Conservation (phyloP, 1,140 invertebrate species). For the Rhyacophila brunnea region DNA sequence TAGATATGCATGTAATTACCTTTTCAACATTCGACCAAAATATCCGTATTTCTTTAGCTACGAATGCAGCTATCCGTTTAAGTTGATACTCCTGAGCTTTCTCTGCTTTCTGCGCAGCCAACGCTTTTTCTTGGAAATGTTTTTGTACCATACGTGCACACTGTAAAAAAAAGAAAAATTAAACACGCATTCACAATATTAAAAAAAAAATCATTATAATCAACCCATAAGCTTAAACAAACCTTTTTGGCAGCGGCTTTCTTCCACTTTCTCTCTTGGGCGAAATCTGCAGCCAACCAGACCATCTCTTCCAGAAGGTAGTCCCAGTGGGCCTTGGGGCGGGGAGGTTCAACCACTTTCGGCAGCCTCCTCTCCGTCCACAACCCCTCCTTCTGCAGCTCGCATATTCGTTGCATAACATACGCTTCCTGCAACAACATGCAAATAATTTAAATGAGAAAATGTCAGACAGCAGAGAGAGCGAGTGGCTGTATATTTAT, state of each 20-base stretch:
- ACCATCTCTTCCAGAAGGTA: constrained; percentile 98
- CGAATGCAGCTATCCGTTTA: constrained; percentile 81
- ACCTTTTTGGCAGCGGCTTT: constrained; percentile 92
- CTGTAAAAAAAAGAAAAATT: constrained; percentile 37
- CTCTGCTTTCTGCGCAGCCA: constrained; percentile 84
- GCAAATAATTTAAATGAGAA: neutral
- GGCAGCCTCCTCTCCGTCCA: constrained; percentile 92
- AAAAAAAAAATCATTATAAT: constrained; percentile 4
- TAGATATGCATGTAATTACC: too few relatives aligned
- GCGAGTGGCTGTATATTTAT: neutral
- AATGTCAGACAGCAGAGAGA: too few relatives aligned
- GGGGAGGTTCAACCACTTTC: constrained; percentile 85
- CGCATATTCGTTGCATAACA: constrained; percentile 87
- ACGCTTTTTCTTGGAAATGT: constrained; percentile 92
- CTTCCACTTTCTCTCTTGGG: constrained; percentile 97
- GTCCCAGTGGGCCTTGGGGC: constrained; percentile 97
- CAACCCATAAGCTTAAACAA: too few relatives aligned
- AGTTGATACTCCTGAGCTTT: constrained; percentile 87
- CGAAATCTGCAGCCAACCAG: constrained; percentile 97
- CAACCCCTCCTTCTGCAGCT: constrained; percentile 85
- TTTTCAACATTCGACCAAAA: constrained; percentile 98
- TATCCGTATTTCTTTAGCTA: constrained; percentile 90
- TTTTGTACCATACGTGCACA: constrained; percentile 91
- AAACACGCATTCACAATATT: neutral
- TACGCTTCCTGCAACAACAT: constrained; percentile 69